Conservation (phyloP, 2,797 vertebrate genomes). For the Halcyon chelicuti region DNA sequence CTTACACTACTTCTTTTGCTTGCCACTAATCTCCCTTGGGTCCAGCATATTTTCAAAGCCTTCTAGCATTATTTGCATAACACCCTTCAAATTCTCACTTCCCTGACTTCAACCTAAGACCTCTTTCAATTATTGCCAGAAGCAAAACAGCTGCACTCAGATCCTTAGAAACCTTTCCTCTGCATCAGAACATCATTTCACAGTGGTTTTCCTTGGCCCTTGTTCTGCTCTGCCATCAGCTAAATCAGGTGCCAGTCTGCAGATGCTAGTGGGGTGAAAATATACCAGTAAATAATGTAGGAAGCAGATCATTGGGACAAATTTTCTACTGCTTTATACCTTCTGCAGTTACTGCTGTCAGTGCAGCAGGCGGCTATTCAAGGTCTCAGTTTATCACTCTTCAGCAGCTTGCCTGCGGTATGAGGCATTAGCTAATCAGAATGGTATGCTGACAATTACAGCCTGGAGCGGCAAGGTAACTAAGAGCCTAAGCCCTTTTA, state of each 20-base stretch:
- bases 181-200: neutral
- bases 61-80: neutral
- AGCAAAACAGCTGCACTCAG: neutral
- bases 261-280: neutral
- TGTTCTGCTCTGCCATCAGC: neutral
- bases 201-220: neutral
- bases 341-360: neutral
- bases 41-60: neutral
- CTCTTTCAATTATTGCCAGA: neutral
- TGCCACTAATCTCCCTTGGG: neutral
- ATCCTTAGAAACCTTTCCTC: neutral
- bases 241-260: neutral
- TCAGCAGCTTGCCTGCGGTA: neutral
- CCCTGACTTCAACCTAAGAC: neutral
- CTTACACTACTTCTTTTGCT: neutral
- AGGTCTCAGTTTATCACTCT: neutral
- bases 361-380: neutral
- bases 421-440: constrained; percentile 7
- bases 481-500: neutral
- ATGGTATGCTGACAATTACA: constrained; percentile 30
- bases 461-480: neutral
- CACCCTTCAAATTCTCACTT: neutral
- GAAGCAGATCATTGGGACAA: neutral
- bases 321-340: neutral
- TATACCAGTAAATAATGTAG: neutral